Base-by-base conservation (phyloP, 2,888 invertebrate genomes). In the Drosophila subquinaria region DNA sequence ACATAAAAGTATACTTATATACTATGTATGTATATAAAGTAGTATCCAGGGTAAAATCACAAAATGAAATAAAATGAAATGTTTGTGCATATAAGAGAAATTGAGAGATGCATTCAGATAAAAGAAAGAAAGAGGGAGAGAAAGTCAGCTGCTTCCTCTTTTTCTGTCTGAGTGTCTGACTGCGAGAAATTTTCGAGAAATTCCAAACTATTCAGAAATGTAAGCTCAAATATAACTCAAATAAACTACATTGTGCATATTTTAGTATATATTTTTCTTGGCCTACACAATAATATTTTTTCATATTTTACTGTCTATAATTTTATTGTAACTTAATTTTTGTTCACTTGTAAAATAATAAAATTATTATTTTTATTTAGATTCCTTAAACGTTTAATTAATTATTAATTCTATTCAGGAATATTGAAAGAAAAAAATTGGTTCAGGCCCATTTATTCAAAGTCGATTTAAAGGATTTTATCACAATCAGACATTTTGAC, bases 61-160 rank as follows among this genome's bases (percentile, higher is more conserved):
- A 65, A 79, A 75, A 69, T 67, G 47, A 45, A 67, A 51, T 56
- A 30, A 55, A 73, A 69, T 74, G 61, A 63, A 84, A 67, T 72
- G 74, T 43, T 63, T 74, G 59, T 70, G 69, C 67, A 80, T 64
- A 63, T 48, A 47, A 45, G 35, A 69, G 38, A 35, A n/a, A 27
- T 30, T 15, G 11, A 23, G 5, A 5, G 45, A 23, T 10, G 15
- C 30, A 35, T 13, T 4, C 3, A 38, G 27, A 38, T 17, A 36
- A n/a, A 30, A 17, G 17, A 17, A 1, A n/a, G 4, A 20, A 38
- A 13, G n/a, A n/a, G n/a, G 3, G 36, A 42, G 15, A 15, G 15
- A 3, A 9, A 30, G 38, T 17, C 9, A 23, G 23, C 36, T 36
- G 17, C 33, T 33, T 10, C 10, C 3, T 35, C 35, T 35, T 4